Base-by-base conservation (phyloP, 2,113 vertebrate genomes). In the Antechinus flavipes region DNA sequence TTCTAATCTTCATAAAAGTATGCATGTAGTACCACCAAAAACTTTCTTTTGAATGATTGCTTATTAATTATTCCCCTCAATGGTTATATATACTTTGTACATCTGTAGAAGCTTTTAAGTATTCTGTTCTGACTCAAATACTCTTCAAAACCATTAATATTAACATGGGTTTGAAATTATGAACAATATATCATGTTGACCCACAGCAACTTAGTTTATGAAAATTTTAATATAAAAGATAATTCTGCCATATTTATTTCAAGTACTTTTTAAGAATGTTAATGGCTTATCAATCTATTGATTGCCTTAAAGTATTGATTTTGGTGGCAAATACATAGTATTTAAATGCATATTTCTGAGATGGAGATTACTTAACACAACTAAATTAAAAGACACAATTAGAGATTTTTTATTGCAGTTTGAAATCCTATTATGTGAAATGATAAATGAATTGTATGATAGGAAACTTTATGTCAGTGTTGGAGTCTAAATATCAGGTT, bases 21-120 rank as follows among this genome's bases (percentile, higher is more conserved):
- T 30, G 42, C 92, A 26, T 3, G 19, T 19, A 55, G 2, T 23
- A 19, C 42, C 25, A 30, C 49, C 0, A 25, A 91, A 58, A 89
- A 95, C 95, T 97, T 92, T 92, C 47, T 42, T 27, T 92, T 91
- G 53, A 47, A 53, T 30, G 6, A 12, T 61, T 90, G 35, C 95
- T 76, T 94, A 84, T 89, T 97, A 97, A 91, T 10, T 93, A 91
- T 95, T 90, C 96, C 94, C 94, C 97, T 68, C 97, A 95, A 93
- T 14, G 95, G 93, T 55, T 50, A 26, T 92, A 16, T 89, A 68
- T 35, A 6, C 50, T 89, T 97, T 95, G 90, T 2, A 19, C 22
- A 76, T 76, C 35, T 76, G 61, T 76, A 30, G 35, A 3, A 76
- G 14, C 30, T 35, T 76, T 61, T 30, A 46, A 92, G 91, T 27